These are phyloP conservation scores for Parazoanthus atlanticus DNA, from an alignment of 92 coral and sea anemone genomes.

Conservation along the genomic window DNA sequence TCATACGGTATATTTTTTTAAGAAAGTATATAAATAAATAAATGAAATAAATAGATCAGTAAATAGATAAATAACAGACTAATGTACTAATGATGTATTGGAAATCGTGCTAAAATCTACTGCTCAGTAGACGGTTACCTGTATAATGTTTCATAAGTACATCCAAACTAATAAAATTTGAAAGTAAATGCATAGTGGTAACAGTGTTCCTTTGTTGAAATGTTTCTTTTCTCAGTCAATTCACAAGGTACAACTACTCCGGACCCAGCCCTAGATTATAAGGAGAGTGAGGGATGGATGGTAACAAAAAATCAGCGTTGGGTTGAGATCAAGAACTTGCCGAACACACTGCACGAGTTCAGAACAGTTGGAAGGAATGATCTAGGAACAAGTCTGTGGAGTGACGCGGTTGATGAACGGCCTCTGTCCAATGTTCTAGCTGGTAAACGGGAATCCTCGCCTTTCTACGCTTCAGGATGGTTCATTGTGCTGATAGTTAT, in stretches of 20 bases:
- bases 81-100: no score
- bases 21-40: no score
- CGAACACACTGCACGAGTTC: constrained; percentile 67
- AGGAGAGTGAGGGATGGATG: constrained; percentile 59
- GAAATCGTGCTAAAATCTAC: no score
- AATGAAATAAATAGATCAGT: no score
- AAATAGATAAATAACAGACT: no score
- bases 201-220: no score
- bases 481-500: constrained; percentile 71
- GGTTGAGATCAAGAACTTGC: constrained; percentile 53
- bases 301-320: constrained; percentile 56
- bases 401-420: constrained; percentile 66
- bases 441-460: constrained; percentile 56
- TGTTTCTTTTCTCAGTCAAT: not conserved
- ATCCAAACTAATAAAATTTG: no score
- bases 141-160: no score
- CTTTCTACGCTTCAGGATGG: constrained; percentile 71
- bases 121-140: no score
- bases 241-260: constrained; percentile 43
- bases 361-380: constrained; percentile 72
- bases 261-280: constrained; percentile 5
- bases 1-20: no score
- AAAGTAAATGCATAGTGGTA: not conserved
- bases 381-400: constrained; percentile 52
- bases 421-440: constrained; percentile 68